Evolutionary conservation across 2,113 vertebrate species (phyloP), one percentile per base, ranked within the genome.

Genomic region (Propithecus coquereli): DNA sequence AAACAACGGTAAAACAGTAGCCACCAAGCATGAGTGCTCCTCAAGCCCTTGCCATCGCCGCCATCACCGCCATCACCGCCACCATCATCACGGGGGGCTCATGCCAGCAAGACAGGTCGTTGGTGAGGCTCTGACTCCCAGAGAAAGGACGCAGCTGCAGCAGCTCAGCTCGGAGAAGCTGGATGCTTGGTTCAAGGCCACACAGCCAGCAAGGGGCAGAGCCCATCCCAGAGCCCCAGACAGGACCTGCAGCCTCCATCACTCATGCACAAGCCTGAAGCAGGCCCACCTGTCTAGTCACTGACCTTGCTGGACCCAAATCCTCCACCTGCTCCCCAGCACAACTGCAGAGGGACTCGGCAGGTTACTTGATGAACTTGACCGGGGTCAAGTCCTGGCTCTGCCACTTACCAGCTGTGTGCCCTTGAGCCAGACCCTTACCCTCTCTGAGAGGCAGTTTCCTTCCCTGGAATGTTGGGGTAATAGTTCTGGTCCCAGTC

Each of bases 1-100:
- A 0, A 2, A 43, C 37, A 45, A 13, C 20, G 43, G 25, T 20
- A 1, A 70, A 18, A 30, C 5, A 17, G 43, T 18, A 57, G 11
- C 45, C 23, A 4, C 4, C 0, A 34, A 3, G 11, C 22, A 6
- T 1, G 2, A 54, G 37, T 3, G 22, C 25, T 45, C 32, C 81
- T 16, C 0, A 30, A 74, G 14, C 6, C 40, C 43, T 52, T 43
- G 40, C 40, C 40, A 43, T 43, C 40, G 5, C 40, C 40, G 5
- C 40, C 40, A 43, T 43, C 40, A 43, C 40, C 40, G 5, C 40
- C 40, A 43, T 43, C 40, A 43, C n/a, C n/a, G n/a, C 40, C 40
- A 43, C 40, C 40, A 43, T 43, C 40, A 43, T 43, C 40, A 5
- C 40, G 3, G 40, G 40, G 40, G 40, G 40, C 40, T 43, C 40